These are phyloP conservation scores for Argynnis bischoffii DNA, from an alignment of 2,888 invertebrate genomes.

Conservation along the genomic window DNA sequence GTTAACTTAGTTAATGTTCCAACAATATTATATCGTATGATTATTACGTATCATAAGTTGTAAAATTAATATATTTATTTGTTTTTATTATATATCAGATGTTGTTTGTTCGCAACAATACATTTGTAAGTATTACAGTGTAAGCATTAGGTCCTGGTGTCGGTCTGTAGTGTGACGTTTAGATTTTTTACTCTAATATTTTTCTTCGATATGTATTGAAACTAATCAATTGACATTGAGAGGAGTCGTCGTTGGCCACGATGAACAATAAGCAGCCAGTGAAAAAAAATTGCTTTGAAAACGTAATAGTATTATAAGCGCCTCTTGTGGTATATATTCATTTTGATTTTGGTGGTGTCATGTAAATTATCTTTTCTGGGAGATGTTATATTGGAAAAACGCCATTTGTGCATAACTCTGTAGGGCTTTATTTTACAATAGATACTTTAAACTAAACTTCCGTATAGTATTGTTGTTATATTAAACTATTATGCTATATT, in stretches of 20 bases:
- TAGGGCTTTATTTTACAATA: slow-evolving; percentile 56
- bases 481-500: slow-evolving; percentile 78
- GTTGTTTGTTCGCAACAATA: slow-evolving; percentile 11
- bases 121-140: slow-evolving; percentile 17
- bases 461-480: slow-evolving; percentile 75
- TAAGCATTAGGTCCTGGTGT: slow-evolving; percentile 26
- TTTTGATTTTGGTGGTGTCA: slow-evolving; percentile 44
- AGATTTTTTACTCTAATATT: slow-evolving; percentile 33
- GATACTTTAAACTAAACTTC: slow-evolving; percentile 55
- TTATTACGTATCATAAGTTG: too few species aligned
- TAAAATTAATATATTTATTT: not conserved
- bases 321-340: slow-evolving; percentile 39
- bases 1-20: too few species aligned
- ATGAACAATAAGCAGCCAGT: slow-evolving; percentile 29
- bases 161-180: slow-evolving; percentile 24
- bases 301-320: slow-evolving; percentile 39
- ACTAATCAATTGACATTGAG: too few species aligned
- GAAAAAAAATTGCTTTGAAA: slow-evolving; percentile 36
- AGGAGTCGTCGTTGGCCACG: slow-evolving; percentile 20
- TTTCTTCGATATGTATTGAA: slow-evolving; percentile 10
- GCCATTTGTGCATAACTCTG: slow-evolving; percentile 43
- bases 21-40: too few species aligned
- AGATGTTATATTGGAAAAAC: slow-evolving; percentile 53
- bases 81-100: not conserved
- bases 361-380: slow-evolving; percentile 46